Conservation (phyloP, 2,113 vertebrate genomes). For the Parotia lawesii region DNA sequence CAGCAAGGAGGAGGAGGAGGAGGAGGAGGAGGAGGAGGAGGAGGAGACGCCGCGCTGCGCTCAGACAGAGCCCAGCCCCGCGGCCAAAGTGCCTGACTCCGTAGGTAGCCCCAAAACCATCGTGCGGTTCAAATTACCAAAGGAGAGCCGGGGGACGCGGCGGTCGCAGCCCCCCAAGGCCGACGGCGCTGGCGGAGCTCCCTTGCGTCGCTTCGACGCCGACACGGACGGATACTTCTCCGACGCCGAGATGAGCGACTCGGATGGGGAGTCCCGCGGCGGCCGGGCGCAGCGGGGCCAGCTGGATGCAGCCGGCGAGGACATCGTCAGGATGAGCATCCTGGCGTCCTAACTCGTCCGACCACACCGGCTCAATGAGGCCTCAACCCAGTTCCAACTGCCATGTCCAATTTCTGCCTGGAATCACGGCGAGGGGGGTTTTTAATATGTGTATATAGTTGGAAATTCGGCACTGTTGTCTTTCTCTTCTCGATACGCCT, state of each 20-base stretch:
- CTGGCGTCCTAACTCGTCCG: constrained; percentile 83
- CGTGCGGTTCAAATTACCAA: constrained; percentile 77
- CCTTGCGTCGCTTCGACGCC: constrained; percentile 71
- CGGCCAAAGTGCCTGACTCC: constrained; percentile 77
- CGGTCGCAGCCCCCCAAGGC: constrained; percentile 64
- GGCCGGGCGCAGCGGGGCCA: constrained; percentile 77
- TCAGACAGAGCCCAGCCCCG: constrained; percentile 60
- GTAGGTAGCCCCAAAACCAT: constrained; percentile 67
- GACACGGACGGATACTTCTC: constrained; percentile 92
- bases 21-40: background rate
- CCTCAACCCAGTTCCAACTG: constrained; percentile 73
- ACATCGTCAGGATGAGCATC: constrained; percentile 90
- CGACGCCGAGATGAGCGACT: constrained; percentile 90
- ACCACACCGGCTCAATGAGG: background rate
- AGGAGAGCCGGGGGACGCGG: constrained; percentile 76
- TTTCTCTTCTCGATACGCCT: constrained; percentile 69
- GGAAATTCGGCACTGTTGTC: constrained; percentile 72
- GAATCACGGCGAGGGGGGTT: constrained; percentile 59
- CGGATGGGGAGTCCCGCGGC: constrained; percentile 74
- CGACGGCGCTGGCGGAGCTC: constrained; percentile 34
- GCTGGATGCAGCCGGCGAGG: constrained; percentile 84
- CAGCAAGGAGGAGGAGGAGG: constrained; percentile 51
- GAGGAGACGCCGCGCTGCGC: constrained; percentile 38
- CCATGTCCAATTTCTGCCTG: constrained; percentile 72
- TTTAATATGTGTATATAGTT: constrained; percentile 71